Conservation (phyloP, 2,113 vertebrate genomes). For the Bufo bufo region DNA sequence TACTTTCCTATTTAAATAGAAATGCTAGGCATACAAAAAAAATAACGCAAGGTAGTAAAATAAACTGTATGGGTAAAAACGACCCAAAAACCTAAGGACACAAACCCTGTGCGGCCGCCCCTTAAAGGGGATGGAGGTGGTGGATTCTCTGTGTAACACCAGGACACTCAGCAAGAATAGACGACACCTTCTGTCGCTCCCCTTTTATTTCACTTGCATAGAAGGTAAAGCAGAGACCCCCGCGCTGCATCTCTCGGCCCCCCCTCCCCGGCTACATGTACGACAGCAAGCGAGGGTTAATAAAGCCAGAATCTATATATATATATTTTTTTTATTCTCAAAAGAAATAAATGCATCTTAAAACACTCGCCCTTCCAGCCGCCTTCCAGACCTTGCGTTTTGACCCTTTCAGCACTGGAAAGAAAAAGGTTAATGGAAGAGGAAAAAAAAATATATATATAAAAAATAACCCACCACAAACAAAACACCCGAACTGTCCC, state of each 20-base stretch:
- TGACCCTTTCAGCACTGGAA: slow-evolving; percentile 15
- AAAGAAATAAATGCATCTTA: slow-evolving; percentile 19
- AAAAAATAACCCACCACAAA: background rate
- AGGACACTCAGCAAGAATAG: background rate
- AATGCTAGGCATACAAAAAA: too few relatives aligned
- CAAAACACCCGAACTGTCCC: background rate
- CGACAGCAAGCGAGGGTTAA: background rate
- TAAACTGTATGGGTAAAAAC: too few relatives aligned
- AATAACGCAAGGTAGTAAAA: too few relatives aligned
- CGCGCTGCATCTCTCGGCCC: background rate
- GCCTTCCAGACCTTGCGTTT: background rate
- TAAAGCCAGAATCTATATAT: background rate
- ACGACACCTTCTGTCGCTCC: background rate
- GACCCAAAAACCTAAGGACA: too few relatives aligned
- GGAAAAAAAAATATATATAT: too few relatives aligned
- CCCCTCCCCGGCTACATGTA: background rate
- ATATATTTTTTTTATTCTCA: slow-evolving; percentile 26
- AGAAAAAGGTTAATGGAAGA: background rate
- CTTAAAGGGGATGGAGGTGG: too few relatives aligned
- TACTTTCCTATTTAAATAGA: too few relatives aligned
- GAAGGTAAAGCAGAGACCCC: slow-evolving; percentile 28
- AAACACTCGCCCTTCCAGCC: background rate
- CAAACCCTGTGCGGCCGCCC: too few relatives aligned
- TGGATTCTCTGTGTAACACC: too few relatives aligned
- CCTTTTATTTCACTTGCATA: slow-evolving; percentile 45